Conservation (phyloP, 2,888 invertebrate species). For the Sarcophaga variegata region DNA sequence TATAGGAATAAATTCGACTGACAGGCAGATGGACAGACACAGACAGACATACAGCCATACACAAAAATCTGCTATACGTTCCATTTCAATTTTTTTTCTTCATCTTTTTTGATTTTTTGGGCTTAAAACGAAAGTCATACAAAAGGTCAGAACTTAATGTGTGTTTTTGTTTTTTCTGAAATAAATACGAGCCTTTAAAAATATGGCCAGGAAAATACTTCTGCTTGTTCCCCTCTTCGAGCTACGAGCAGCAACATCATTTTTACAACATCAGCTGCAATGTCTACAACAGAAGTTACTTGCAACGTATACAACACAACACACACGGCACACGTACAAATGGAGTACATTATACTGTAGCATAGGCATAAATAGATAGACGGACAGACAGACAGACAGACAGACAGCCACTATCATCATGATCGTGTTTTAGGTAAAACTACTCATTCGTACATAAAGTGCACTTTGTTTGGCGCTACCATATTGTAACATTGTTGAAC, state of each 20-base stretch:
- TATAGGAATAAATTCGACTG: constrained; percentile 34
- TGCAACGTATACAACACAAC: background rate
- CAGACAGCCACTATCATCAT: constrained; percentile 35
- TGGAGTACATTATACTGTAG: background rate
- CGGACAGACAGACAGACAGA: background rate
- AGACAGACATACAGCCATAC: background rate
- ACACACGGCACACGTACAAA: background rate
- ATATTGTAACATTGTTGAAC: constrained; percentile 62
- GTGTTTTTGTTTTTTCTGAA: constrained; percentile 44
- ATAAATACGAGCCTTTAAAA: constrained; percentile 45
- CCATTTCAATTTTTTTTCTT: constrained; percentile 35
- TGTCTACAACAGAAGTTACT: constrained; percentile 58
- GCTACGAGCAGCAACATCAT: background rate
- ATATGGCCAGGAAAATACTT: constrained; percentile 35
- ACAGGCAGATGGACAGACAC: constrained; percentile 8
- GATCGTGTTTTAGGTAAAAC: constrained; percentile 59
- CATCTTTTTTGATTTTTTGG: constrained; percentile 4
- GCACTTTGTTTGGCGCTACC: constrained; percentile 68
- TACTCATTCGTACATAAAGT: constrained; percentile 15
- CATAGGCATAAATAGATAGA: constrained; percentile 1
- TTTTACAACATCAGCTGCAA: constrained; percentile 40
- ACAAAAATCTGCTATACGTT: constrained; percentile 34
- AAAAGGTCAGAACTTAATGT: constrained; percentile 70
- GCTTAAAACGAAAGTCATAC: constrained; percentile 63
- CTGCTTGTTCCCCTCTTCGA: constrained; percentile 6